These are phyloP conservation scores for Eubasilissa splendida DNA, from an alignment of 2,888 invertebrate genomes.

Conservation along the genomic window DNA sequence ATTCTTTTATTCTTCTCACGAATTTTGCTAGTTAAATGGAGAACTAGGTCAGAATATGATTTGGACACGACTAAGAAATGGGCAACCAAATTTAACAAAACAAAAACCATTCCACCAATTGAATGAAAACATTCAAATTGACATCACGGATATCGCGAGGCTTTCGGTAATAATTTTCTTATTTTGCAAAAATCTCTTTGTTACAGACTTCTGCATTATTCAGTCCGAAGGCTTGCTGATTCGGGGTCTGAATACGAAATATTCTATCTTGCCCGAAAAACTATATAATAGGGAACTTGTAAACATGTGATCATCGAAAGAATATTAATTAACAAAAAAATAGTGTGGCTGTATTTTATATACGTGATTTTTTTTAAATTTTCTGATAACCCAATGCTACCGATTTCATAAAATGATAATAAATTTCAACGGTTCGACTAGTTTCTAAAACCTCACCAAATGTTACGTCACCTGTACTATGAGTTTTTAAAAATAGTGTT, in stretches of 20 bases:
- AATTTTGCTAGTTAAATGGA: not conserved
- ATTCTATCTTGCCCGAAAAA: not conserved
- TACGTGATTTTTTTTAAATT: no score
- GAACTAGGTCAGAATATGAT: constrained; percentile 21
- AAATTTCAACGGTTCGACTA: no score
- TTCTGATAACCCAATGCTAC: no score
- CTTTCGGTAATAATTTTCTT: constrained; percentile 28
- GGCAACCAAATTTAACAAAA: constrained; percentile 8
- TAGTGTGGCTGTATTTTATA: not conserved
- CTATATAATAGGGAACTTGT: constrained; percentile 28
- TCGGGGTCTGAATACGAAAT: constrained; percentile 48
- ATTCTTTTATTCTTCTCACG: not conserved
- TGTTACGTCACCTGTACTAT: no score
- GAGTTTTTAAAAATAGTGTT: no score
- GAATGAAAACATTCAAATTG: constrained; percentile 28
- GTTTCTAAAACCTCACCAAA: no score
- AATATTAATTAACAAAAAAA: constrained; percentile 19
- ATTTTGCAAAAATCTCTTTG: constrained; percentile 38
- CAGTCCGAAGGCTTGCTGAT: constrained; percentile 30
- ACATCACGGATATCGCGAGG: constrained; percentile 25
- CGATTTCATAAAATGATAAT: no score
- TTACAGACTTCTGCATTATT: constrained; percentile 48
- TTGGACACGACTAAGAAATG: not conserved
- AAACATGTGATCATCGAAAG: constrained; percentile 10
- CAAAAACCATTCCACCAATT: constrained; percentile 9